A percentile compares a stretch with the other conserved stretches of the same genome.
phyloP scores from a whole-genome alignment of 2,113 vertebrate genomes.

The Chinchilla lanigera region DNA sequence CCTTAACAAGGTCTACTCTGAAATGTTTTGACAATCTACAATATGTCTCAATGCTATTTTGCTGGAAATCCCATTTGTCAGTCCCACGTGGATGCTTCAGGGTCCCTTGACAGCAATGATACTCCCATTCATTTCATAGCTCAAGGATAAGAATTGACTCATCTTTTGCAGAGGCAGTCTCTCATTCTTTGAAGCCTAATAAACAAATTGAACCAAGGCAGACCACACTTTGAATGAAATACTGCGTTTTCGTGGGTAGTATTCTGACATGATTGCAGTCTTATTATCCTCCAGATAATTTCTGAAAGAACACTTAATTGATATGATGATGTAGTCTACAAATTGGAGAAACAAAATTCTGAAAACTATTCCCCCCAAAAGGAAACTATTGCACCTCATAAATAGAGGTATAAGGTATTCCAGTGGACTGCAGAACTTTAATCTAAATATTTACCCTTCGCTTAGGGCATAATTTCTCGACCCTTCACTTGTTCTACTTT shows the following conservation, averaged over 20 bases:
- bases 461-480: background rate
- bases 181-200: background rate
- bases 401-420: background rate
- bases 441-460: background rate
- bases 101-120: background rate
- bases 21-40: conserved; percentile 37
- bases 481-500: background rate
- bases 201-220: background rate
- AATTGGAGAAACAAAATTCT: background rate
- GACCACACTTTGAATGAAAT: background rate
- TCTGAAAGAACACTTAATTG: background rate
- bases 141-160: background rate
- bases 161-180: background rate
- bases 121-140: background rate
- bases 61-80: conserved; percentile 27
- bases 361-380: background rate
- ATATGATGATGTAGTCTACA: background rate
- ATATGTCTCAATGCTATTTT: conserved; percentile 25
- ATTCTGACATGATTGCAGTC: background rate
- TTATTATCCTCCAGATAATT: background rate
- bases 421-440: background rate
- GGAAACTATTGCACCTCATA: background rate
- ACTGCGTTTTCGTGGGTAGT: background rate
- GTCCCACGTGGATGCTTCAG: background rate
- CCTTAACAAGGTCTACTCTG: background rate